A percentile compares a stretch with the other conserved stretches of the same genome.
Conservation (phyloP, 1,140 invertebrate genomes). For the Dermatophagoides farinae region DNA sequence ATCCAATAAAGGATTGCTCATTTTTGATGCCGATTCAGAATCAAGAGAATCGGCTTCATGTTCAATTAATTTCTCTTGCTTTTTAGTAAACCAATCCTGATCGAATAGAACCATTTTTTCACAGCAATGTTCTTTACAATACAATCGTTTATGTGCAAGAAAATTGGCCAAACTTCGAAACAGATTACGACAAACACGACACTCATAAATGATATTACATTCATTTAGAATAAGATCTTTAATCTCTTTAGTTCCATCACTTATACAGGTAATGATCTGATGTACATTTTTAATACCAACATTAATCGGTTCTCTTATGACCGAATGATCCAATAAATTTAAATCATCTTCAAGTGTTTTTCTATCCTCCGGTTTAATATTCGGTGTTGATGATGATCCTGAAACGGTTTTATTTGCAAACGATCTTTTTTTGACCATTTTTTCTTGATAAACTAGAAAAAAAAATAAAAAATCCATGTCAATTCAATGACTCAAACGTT, state of each 20-base stretch:
- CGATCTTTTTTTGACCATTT: no score
- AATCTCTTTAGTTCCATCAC: conserved; percentile 30
- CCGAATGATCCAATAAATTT: conserved; percentile 14
- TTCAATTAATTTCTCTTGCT: neutral
- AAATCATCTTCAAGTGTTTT: conserved; percentile 8
- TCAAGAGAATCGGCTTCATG: neutral
- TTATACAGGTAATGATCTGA: conserved; percentile 17
- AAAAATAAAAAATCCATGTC: no score
- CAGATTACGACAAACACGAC: conserved; percentile 56
- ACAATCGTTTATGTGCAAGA: conserved; percentile 56
- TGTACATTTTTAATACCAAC: conserved; percentile 15
- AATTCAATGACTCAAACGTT: no score
- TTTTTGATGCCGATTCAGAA: neutral
- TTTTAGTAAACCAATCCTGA: conserved; percentile 14
- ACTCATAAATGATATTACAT: conserved; percentile 64
- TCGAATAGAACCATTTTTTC: conserved; percentile 24
- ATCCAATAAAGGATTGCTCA: neutral
- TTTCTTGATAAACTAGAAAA: no score
- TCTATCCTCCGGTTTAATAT: neutral
- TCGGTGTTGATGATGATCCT: no score
- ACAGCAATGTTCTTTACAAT: conserved; percentile 36
- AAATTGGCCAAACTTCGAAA: conserved; percentile 63
- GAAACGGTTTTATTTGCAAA: no score
- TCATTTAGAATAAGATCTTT: conserved; percentile 45
- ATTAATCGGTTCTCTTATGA: conserved; percentile 15